Base-by-base conservation (phyloP, 2,797 vertebrate genomes). In the Sebastes baramenuke region DNA sequence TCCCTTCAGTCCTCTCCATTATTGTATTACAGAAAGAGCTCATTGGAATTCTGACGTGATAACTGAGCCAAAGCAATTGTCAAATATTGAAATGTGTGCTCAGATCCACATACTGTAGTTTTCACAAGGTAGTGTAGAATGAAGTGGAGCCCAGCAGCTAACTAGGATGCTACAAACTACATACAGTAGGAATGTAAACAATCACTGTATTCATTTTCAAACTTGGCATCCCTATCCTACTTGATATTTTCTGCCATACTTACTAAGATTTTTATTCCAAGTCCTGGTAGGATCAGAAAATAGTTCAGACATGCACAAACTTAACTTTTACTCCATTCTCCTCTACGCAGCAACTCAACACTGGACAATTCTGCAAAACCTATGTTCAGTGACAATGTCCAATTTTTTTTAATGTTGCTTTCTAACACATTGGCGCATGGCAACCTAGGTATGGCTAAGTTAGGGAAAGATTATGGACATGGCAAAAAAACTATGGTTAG, bases 71-170 rank as follows among this genome's bases (percentile, higher is more conserved):
- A 65, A 72, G 27, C 59, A 60, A 67, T 16, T 34, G 13, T 61
- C 69, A 83, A 60, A 75, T 73, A 49, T 7, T 73, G 6, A 14
- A 70, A 82, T 55, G n/a, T 24, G 30, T 61, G 34, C 32, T 25
- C 16, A 67, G 16, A 67, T 12, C 9, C 18, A 36, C n/a, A 59
- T 25, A 42, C 7, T 55, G 30, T 42, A 27, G 29, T 52, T 67
- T 71, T 80, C 24, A 52, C 20, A 36, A 61, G 14, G 20, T 22
- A 72, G 6, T 18, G 24, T 16, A 52, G 56, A 36, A 32, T 54
- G 1, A 65, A 27, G 25, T 25, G 20, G 30, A 67, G 13, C 22
- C 9, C 11, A 67, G 36, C 20, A 69, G 52, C 38, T 60, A n/a
- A 56, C 7, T n/a, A 9, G 2, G 60, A 61, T 60, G 18, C 38